These are phyloP conservation scores for Phalacrocorax carbo DNA, from an alignment of 2,113 vertebrate genomes.

Conservation along the genomic window DNA sequence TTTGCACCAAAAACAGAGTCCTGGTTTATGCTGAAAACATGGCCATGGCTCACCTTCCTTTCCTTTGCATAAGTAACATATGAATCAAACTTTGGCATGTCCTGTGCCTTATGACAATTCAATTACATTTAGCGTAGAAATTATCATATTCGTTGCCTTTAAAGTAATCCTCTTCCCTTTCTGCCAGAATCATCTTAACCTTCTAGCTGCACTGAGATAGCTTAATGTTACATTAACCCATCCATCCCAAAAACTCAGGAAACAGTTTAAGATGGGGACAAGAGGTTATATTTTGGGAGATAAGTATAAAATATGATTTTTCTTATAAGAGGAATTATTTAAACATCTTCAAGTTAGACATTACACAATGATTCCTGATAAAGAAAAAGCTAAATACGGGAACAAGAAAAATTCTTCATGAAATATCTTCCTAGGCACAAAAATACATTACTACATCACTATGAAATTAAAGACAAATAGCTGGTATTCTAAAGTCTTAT, in stretches of 20 bases:
- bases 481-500: not conserved
- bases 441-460: not conserved
- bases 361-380: not conserved
- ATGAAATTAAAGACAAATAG: not conserved
- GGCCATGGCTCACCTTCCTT: not conserved
- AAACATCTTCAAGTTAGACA: not conserved
- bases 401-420: not conserved
- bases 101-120: slow-evolving; percentile 26
- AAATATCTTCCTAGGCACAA: not conserved
- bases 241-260: not conserved
- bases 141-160: slow-evolving; percentile 32
- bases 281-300: not conserved
- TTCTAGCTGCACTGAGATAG: not conserved
- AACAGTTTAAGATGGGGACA: not conserved
- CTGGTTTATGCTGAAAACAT: not conserved
- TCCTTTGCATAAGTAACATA: not conserved
- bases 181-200: slow-evolving; percentile 24
- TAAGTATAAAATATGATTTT: not conserved
- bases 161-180: slow-evolving; percentile 45
- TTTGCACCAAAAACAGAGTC: not conserved
- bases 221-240: not conserved
- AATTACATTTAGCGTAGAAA: slow-evolving; percentile 11
- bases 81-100: not conserved
- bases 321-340: not conserved
- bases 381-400: not conserved